A percentile compares a stretch with the other conserved stretches of the same genome.
phyloP scores from a whole-genome alignment of 2,797 vertebrate species.

The Onychomys leucogaster region DNA sequence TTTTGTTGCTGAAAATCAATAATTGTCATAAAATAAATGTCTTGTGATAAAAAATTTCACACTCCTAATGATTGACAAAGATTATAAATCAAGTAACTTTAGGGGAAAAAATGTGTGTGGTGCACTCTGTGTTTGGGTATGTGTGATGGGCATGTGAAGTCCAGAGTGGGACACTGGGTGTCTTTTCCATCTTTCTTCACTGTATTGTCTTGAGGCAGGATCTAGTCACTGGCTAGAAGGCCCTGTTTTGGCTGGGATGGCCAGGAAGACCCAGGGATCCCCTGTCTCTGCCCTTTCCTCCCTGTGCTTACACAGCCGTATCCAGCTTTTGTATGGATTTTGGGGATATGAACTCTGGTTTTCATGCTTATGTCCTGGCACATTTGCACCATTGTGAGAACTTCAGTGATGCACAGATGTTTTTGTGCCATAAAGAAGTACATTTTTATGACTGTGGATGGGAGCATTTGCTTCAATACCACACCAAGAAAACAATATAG shows the following conservation, averaged over 20 bases:
- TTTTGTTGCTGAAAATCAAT: conserved; percentile 63
- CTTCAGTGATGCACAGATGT: background rate
- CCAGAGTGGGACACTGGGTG: too few species aligned
- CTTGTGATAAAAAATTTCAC: background rate
- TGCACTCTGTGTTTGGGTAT: background rate
- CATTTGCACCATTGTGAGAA: background rate
- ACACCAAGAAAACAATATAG: background rate
- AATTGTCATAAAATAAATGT: conserved; percentile 56
- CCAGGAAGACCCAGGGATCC: background rate
- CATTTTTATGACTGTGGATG: background rate
- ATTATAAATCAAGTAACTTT: background rate
- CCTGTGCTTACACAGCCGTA: background rate
- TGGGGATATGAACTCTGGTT: background rate
- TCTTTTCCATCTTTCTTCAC: background rate
- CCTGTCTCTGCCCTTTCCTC: background rate
- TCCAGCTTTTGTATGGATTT: background rate
- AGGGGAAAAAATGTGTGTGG: background rate
- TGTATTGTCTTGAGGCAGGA: background rate
- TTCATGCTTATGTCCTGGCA: background rate
- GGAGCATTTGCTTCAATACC: background rate
- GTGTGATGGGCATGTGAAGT: background rate
- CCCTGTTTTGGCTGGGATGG: background rate
- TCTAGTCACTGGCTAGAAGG: background rate
- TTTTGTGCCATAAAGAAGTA: background rate
- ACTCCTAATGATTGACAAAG: background rate